Base-by-base conservation (phyloP, 2,113 vertebrate species). In the Oncorhynchus masou region DNA sequence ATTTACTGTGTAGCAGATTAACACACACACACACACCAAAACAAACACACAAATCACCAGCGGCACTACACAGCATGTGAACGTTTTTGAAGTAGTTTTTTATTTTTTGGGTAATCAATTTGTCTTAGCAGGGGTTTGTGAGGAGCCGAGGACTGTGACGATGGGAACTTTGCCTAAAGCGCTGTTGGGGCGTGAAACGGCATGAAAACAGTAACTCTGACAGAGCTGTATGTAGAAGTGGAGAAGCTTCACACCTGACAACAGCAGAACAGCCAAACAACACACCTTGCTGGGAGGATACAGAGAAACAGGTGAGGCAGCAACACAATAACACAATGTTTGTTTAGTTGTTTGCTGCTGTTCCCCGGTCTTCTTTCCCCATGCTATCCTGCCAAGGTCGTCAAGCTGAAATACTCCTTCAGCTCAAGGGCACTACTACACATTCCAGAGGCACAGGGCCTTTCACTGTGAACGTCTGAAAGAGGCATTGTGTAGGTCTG, bases 141-240 rank as follows among this genome's bases (percentile, higher is more conserved):
- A 19, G 51, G 51, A 54, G 51, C 51, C 51, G 1, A 54, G 65
- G 12, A 7, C 9, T 67, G 22, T 67, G 65, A 29, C 3, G 24
- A 67, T 12, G 25, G 65, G 65, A 67, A 67, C 24, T 67, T 67
- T 13, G 65, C 65, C 65, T 67, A 16, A 27, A 67, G 65, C 65
- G 22, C 7, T 15, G 24, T 29, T 5, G 24, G 15, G 65, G 65
- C 25, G 3, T 67, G 65, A 67, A 67, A 67, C 7, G 15, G 25
- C 24, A 67, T 15, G 65, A 67, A 67, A 12, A 13, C 22, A 67
- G 9, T 45, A 45, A 45, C 5, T 16, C 5, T 3, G 59, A 22
- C 19, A 62, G 19, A n/a, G 13, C n/a, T n/a, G n/a, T 62, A 22
- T 24, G 59, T 12, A 45, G 39, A 45, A 45, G 11, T 25, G 22